Conservation (phyloP, 2,888 invertebrate genomes). For the Dryobota labecula region DNA sequence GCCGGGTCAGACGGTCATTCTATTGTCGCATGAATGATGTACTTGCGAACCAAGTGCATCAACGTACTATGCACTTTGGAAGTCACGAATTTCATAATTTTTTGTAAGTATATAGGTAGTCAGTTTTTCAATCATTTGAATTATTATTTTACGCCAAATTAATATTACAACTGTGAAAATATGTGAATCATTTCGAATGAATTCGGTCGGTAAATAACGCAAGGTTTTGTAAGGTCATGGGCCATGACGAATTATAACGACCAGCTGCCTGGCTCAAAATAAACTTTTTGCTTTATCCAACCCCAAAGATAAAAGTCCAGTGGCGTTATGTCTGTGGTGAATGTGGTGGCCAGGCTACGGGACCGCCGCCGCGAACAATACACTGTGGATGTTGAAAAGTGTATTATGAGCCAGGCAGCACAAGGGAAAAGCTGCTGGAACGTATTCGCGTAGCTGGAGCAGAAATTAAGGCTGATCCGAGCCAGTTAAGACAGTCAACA, state of each 20-base stretch:
- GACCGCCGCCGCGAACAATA: no score
- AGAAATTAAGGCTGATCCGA: no score
- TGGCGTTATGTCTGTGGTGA: no score
- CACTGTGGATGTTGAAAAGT: no score
- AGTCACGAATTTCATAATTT: constrained; percentile 2
- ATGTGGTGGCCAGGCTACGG: no score
- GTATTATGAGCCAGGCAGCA: no score
- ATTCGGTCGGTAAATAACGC: constrained; percentile 12
- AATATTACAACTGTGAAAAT: constrained; percentile 31
- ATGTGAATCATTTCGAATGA: constrained; percentile 25
- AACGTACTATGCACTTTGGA: constrained; percentile 20
- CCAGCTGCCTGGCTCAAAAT: no score
- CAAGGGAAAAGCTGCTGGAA: no score
- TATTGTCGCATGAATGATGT: constrained; percentile 33
- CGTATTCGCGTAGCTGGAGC: no score
- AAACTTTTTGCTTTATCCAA: no score
- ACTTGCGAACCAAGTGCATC: constrained; percentile 40
- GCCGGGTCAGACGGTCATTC: constrained; percentile 67
- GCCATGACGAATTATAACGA: background rate
- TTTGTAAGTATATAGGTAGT: background rate
- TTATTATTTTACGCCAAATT: constrained; percentile 16
- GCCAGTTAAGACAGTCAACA: no score
- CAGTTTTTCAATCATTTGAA: background rate
- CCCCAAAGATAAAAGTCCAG: no score
- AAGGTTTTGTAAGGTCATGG: background rate